Evolutionary conservation across 2,113 vertebrate genomes (phyloP).

Genomic region (Zosterops pallidus): DNA sequence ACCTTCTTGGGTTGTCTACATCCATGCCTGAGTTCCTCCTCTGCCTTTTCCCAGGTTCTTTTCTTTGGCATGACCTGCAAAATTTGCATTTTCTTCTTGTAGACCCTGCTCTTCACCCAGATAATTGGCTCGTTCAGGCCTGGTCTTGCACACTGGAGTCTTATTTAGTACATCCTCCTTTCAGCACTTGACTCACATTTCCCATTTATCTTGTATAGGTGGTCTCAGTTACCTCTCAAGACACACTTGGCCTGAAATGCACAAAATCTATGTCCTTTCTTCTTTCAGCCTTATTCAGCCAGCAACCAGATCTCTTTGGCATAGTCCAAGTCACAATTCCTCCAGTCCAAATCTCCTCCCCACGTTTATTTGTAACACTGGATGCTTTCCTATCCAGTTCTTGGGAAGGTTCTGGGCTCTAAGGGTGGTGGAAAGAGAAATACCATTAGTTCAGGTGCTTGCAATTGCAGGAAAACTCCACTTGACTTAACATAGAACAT

Average conservation of each 20-base stretch:
- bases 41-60: background rate
- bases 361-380: background rate
- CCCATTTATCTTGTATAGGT: background rate
- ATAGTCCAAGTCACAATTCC: background rate
- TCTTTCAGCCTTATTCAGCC: background rate
- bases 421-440: background rate
- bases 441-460: background rate
- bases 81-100: background rate
- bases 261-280: background rate
- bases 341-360: background rate
- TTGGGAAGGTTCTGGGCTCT: background rate
- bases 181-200: background rate
- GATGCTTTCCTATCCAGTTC: background rate
- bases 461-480: background rate
- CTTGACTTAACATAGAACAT: background rate
- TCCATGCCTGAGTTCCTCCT: background rate
- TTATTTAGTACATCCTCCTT: background rate
- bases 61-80: background rate
- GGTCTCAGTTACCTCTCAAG: background rate
- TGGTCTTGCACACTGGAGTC: background rate
- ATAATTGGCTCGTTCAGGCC: background rate
- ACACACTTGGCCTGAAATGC: background rate
- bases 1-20: background rate
- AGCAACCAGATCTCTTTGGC: background rate
- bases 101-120: background rate